These are phyloP conservation scores for Pseudoips prasinana DNA, from an alignment of 2,888 invertebrate species.

Conservation along the genomic window DNA sequence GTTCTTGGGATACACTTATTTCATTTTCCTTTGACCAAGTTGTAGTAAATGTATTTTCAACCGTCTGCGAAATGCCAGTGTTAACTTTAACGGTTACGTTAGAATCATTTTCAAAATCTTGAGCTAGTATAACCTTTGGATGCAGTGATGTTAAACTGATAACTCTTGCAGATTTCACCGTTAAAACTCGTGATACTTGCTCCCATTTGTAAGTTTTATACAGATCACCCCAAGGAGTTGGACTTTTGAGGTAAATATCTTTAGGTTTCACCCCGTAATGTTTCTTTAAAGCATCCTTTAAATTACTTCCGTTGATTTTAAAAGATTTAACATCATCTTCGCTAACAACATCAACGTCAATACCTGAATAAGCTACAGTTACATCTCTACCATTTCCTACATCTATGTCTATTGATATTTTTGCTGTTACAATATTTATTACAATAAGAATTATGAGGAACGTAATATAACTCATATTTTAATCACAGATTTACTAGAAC, in stretches of 20 bases:
- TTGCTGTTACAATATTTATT: slow-evolving; percentile 14
- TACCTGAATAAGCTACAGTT: slow-evolving; percentile 41
- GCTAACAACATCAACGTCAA: slow-evolving; percentile 40
- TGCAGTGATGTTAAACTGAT: slow-evolving; percentile 35
- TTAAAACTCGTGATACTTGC: slow-evolving; percentile 45
- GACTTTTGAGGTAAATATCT: slow-evolving; percentile 51
- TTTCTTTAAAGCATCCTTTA: slow-evolving; percentile 43
- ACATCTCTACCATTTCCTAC: slow-evolving; percentile 46
- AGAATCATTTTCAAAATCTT: slow-evolving; percentile 58
- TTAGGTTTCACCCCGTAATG: slow-evolving; percentile 48
- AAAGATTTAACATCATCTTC: slow-evolving; percentile 51
- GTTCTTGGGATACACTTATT: slow-evolving; percentile 47
- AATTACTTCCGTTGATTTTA: slow-evolving; percentile 34
- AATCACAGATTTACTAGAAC: too few relatives aligned
- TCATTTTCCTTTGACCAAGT: slow-evolving; percentile 54
- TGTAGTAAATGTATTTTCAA: slow-evolving; percentile 59
- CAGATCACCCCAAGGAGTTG: slow-evolving; percentile 68
- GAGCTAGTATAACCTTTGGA: slow-evolving; percentile 45
- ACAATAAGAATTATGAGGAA: slow-evolving; percentile 11
- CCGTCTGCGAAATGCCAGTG: slow-evolving; percentile 56
- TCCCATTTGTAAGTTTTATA: slow-evolving; percentile 60
- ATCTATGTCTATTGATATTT: slow-evolving; percentile 36
- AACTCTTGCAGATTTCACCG: slow-evolving; percentile 46
- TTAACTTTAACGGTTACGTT: slow-evolving; percentile 60
- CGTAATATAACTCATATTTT: slow-evolving; percentile 11